Evolutionary conservation across 2,888 invertebrate genomes (phyloP), one percentile per base, ranked within the genome.

Genomic region (Euspilapteryx auroguttella): DNA sequence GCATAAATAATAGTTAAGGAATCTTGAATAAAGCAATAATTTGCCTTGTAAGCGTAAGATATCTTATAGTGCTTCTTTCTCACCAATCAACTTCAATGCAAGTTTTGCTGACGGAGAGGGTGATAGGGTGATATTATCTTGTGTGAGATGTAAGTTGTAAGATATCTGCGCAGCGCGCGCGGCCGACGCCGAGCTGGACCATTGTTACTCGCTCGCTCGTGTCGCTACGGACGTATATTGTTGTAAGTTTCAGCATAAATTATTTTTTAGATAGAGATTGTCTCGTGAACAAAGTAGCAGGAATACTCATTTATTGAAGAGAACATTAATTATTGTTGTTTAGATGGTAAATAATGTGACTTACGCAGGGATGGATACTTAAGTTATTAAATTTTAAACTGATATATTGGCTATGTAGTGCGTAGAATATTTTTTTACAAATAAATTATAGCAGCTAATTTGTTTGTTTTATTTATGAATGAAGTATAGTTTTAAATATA

Each of bases 401-500:
- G 76, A 73, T 73, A 79, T 78, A 79, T 79, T 80, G 78, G 80
- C 80, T 81, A 80, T 78, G 78, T 80, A 80, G 79, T 78, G 73
- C 71, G 80, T 80, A 81, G 80, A 79, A 78, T 82, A 81, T 82
- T 81, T 82, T 82, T 82, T 81, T 82, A 82, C 81, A 79, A 80
- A 81, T 80, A 81, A 81, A 81, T 68, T 65, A 71, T 77, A 77
- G 77, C 77, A 75, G 76, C 75, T 75, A 77, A 28, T 11, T 28
- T 27, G 33, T 31, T 20, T 34, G 34, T 34, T 28, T 22, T 27
- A 14, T 22, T 24, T 26, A 7, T 17, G n/a, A n/a, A n/a, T n/a
- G n/a, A n/a, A n/a, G n/a, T n/a, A n/a, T n/a, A n/a, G n/a, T n/a
- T n/a, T n/a, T n/a, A n/a, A n/a, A n/a, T n/a, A n/a, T n/a, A n/a